phyloP scores from a whole-genome alignment of 2,888 invertebrate species.

The Coelopa pilipes region DNA sequence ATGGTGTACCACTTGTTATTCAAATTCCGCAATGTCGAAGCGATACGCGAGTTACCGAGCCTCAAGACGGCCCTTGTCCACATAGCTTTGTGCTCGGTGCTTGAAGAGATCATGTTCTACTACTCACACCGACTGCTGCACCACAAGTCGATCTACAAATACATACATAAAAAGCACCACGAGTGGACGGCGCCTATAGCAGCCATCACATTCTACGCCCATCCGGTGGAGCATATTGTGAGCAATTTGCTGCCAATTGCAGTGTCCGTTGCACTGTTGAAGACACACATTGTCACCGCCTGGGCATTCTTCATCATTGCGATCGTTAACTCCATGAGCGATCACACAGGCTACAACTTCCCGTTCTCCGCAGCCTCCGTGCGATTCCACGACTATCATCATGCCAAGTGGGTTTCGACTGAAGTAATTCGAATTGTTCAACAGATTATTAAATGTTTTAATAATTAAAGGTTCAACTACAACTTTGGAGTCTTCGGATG shows the following conservation, averaged over 20 bases:
- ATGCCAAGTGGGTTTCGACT: conserved; percentile 73
- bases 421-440: conserved; percentile 45
- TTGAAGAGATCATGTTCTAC: conserved; percentile 84
- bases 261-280: conserved; percentile 75
- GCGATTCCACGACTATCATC: conserved; percentile 88
- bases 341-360: conserved; percentile 85
- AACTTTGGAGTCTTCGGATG: conserved; percentile 84
- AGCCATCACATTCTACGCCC: conserved; percentile 80
- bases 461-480: conserved; percentile 76
- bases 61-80: conserved; percentile 77
- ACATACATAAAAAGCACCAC: conserved; percentile 86
- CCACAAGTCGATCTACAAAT: conserved; percentile 77
- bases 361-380: conserved; percentile 81
- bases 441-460: neutral
- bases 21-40: conserved; percentile 57
- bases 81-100: conserved; percentile 74
- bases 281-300: conserved; percentile 77
- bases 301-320: conserved; percentile 81
- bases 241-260: conserved; percentile 81
- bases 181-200: conserved; percentile 89
- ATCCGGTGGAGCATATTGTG: conserved; percentile 79
- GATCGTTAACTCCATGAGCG: conserved; percentile 78
- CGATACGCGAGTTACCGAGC: conserved; percentile 75
- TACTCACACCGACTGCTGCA: conserved; percentile 85
- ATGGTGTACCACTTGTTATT: conserved; percentile 30